Conservation (phyloP, 2,113 vertebrate species). For the Cichladusa arquata region DNA sequence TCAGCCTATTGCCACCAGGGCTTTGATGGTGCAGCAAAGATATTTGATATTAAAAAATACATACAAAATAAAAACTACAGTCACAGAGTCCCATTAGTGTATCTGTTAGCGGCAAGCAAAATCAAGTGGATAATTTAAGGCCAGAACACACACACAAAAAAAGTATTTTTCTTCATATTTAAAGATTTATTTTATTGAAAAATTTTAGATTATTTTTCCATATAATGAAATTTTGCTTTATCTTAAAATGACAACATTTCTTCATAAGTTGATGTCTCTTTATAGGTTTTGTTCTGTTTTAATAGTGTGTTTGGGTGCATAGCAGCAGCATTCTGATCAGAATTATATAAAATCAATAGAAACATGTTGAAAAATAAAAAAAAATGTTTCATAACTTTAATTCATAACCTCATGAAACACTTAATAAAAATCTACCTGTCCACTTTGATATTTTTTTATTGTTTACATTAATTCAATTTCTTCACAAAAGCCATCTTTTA, state of each 20-base stretch:
- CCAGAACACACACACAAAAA: not conserved
- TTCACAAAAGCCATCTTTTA: slow-evolving; percentile 22
- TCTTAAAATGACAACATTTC: not conserved
- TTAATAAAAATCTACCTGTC: not conserved
- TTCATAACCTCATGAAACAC: not conserved
- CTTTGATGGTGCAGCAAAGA: not conserved
- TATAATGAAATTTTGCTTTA: not conserved
- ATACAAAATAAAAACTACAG: not conserved
- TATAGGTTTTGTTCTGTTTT: not conserved
- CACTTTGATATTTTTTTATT: slow-evolving; percentile 7
- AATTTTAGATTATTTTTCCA: not conserved
- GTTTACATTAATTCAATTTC: slow-evolving; percentile 23
- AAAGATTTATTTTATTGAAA: not conserved
- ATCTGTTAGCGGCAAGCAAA: not conserved
- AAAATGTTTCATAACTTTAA: not conserved
- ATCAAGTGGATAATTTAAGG: not conserved
- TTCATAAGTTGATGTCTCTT: not conserved
- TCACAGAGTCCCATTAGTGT: not conserved
- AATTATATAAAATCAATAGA: not conserved
- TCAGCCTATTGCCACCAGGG: not conserved
- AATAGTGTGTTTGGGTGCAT: not conserved
- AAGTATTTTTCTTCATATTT: not conserved
- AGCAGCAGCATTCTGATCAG: not conserved
- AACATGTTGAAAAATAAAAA: not conserved
- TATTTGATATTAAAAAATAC: not conserved